Evolutionary conservation across 2,797 vertebrate species (phyloP).

Genomic region (Thalassophryne amazonica): DNA sequence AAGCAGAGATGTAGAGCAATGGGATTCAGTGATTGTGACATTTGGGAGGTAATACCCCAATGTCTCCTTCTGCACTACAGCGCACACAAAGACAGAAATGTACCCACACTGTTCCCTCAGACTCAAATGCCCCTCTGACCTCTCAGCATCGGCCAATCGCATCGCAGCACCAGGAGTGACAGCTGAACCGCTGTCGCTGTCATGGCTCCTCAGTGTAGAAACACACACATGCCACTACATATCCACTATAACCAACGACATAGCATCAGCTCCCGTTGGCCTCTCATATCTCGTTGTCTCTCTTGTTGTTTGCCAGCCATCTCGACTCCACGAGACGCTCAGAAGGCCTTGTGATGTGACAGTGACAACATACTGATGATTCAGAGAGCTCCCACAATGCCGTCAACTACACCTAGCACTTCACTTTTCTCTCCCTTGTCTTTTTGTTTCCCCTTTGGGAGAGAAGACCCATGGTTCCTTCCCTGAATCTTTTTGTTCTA

Average conservation of each 20-base stretch:
- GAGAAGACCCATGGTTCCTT: constrained; percentile 24
- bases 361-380: constrained; percentile 69
- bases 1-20: constrained; percentile 14
- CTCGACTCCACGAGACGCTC: constrained; percentile 60
- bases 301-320: constrained; percentile 48
- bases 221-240: constrained; percentile 52
- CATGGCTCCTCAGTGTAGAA: constrained; percentile 68
- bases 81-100: constrained; percentile 19
- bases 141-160: constrained; percentile 64
- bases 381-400: constrained; percentile 37
- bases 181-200: constrained; percentile 78
- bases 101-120: constrained; percentile 34
- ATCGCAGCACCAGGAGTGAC: constrained; percentile 60
- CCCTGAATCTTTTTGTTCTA: constrained; percentile 3
- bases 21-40: constrained; percentile 47
- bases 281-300: constrained; percentile 47
- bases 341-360: constrained; percentile 74
- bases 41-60: constrained; percentile 56
- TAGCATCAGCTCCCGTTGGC: constrained; percentile 55
- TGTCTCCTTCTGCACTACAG: constrained; percentile 16
- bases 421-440: constrained; percentile 7
- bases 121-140: constrained; percentile 60
- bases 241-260: constrained; percentile 52
- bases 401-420: constrained; percentile 29
- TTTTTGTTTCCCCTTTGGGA: constrained; percentile 29